phyloP scores from a whole-genome alignment of 2,888 invertebrate genomes.

The Latheticus oryzae region DNA sequence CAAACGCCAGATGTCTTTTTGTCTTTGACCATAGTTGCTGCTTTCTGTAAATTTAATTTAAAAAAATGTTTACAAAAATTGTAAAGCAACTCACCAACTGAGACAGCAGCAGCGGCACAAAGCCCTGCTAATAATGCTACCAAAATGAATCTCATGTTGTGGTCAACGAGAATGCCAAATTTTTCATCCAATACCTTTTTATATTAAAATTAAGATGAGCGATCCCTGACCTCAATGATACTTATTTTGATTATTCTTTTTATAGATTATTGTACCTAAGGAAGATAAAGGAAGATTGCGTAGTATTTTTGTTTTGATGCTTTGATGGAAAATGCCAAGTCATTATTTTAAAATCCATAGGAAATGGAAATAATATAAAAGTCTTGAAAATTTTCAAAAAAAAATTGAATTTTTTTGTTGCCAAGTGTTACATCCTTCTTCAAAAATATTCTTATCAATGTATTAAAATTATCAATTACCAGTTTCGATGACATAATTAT shows the following conservation, averaged over 20 bases:
- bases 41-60: constrained; percentile 5
- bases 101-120: constrained; percentile 24
- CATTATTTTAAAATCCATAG: too few species aligned
- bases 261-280: constrained; percentile 23
- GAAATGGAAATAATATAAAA: too few species aligned
- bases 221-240: constrained; percentile 13
- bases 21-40: constrained; percentile 37
- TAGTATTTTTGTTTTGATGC: too few species aligned
- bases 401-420: too few species aligned
- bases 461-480: too few species aligned
- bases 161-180: constrained; percentile 21
- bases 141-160: constrained; percentile 26
- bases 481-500: too few species aligned
- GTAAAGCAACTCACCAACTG: constrained; percentile 9
- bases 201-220: constrained; percentile 7
- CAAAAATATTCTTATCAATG: too few species aligned
- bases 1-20: constrained; percentile 68
- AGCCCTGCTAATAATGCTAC: constrained; percentile 25
- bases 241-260: constrained; percentile 3
- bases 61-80: not conserved
- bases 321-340: too few species aligned
- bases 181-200: constrained; percentile 7
- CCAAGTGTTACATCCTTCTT: too few species aligned
- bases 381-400: too few species aligned
- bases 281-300: constrained; percentile 22